Conservation (phyloP, 2,888 invertebrate species). For the Baccha elongata region DNA sequence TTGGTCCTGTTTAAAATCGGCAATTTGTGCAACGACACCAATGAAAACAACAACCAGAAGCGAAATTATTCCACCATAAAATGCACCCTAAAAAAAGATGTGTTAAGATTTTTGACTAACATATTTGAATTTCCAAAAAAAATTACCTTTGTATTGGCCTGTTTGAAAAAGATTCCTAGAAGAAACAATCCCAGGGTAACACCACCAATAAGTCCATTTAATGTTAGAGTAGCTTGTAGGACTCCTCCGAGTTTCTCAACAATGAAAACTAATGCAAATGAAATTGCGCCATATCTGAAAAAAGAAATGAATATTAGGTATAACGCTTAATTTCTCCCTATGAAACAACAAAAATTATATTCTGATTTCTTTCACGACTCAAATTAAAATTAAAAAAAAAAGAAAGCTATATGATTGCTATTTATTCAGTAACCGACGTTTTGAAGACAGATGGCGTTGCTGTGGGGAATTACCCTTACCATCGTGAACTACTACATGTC, state of each 20-base stretch:
- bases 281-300: slow-evolving; percentile 86
- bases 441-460: background rate
- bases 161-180: slow-evolving; percentile 94
- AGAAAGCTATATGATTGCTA: no score
- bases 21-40: slow-evolving; percentile 81
- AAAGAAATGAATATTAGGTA: background rate
- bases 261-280: slow-evolving; percentile 92
- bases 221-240: slow-evolving; percentile 93
- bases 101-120: background rate
- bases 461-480: background rate
- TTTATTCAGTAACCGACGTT: no score
- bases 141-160: slow-evolving; percentile 90
- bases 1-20: slow-evolving; percentile 76
- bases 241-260: slow-evolving; percentile 94
- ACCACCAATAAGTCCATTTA: slow-evolving; percentile 95
- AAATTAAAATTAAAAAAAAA: no score
- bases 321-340: no score
- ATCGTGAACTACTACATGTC: no score
- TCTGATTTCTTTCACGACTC: no score
- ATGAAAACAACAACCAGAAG: slow-evolving; percentile 80
- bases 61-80: slow-evolving; percentile 80
- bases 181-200: slow-evolving; percentile 93
- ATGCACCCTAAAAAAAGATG: slow-evolving; percentile 77
- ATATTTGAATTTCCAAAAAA: background rate
- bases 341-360: no score